phyloP scores from a whole-genome alignment of 2,797 vertebrate genomes.

The Buphagus erythrorhynchus region DNA sequence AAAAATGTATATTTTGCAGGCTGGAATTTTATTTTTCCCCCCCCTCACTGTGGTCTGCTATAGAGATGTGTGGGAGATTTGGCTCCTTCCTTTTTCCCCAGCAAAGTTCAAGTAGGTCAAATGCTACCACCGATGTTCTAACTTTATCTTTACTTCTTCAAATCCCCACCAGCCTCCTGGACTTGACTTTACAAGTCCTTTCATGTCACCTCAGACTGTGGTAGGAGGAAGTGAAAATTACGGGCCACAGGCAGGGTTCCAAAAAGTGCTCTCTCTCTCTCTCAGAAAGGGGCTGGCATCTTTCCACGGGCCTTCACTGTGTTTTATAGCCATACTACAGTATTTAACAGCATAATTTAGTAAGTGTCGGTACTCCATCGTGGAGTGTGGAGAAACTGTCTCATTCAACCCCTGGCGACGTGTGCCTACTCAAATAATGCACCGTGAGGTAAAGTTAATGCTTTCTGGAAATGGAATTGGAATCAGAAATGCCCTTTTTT shows the following conservation, averaged over 20 bases:
- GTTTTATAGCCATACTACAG: conserved; percentile 69
- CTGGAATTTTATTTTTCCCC: background rate
- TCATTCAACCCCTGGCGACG: conserved; percentile 54
- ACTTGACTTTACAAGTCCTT: conserved; percentile 63
- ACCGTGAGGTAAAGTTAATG: background rate
- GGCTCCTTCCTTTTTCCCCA: background rate
- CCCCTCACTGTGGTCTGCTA: background rate
- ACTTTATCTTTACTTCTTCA: conserved; percentile 18
- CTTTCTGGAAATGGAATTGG: conserved; percentile 44
- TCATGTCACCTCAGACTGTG: conserved; percentile 36
- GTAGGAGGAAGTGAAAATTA: conserved; percentile 66
- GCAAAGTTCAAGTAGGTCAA: conserved; percentile 2
- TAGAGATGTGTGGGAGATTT: background rate
- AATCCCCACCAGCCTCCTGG: conserved; percentile 12
- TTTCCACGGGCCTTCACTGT: conserved; percentile 64
- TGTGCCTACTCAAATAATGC: background rate
- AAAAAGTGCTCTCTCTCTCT: conserved; percentile 19
- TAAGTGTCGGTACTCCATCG: conserved; percentile 31
- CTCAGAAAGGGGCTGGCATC: conserved; percentile 59
- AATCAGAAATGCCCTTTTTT: conserved; percentile 27
- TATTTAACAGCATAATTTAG: conserved; percentile 75
- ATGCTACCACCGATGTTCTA: background rate
- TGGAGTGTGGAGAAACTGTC: conserved; percentile 27
- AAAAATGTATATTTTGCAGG: background rate
- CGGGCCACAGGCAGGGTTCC: conserved; percentile 60